These are phyloP conservation scores for Myrmecobius fasciatus DNA, from an alignment of 2,113 vertebrate genomes.

Conservation along the genomic window DNA sequence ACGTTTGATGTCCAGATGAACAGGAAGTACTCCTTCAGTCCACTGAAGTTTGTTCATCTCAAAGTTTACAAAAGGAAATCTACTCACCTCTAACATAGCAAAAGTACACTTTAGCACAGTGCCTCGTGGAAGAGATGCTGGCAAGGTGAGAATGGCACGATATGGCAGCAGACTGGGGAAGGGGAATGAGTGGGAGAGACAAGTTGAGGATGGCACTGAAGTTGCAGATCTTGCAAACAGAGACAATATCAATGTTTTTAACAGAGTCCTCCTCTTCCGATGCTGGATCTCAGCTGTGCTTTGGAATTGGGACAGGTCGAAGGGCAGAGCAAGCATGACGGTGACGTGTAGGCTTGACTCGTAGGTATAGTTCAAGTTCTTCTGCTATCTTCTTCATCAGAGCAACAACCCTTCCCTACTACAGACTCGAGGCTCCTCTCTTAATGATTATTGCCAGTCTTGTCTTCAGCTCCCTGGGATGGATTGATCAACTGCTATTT, in stretches of 20 bases:
- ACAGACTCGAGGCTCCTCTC: neutral
- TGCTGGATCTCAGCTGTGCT: neutral
- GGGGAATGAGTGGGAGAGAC: neutral
- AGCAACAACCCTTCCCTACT: neutral
- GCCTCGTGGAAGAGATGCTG: neutral
- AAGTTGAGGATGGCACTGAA: neutral
- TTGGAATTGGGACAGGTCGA: neutral
- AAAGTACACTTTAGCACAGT: neutral
- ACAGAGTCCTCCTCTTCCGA: neutral
- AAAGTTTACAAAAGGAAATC: neutral
- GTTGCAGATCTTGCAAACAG: neutral
- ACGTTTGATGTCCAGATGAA: neutral
- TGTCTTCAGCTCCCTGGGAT: neutral
- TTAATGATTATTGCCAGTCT: neutral
- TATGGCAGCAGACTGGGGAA: neutral
- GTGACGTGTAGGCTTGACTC: no score
- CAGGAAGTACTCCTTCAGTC: neutral
- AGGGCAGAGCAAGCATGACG: neutral
- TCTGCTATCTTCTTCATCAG: neutral
- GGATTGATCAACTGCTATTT: neutral
- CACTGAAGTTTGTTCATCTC: neutral
- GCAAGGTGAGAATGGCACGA: neutral
- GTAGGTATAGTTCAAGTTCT: neutral
- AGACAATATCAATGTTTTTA: neutral
- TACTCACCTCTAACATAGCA: neutral